Evolutionary conservation across 2,888 invertebrate species (phyloP).

Genomic region (Geotrupes spiniger): DNA sequence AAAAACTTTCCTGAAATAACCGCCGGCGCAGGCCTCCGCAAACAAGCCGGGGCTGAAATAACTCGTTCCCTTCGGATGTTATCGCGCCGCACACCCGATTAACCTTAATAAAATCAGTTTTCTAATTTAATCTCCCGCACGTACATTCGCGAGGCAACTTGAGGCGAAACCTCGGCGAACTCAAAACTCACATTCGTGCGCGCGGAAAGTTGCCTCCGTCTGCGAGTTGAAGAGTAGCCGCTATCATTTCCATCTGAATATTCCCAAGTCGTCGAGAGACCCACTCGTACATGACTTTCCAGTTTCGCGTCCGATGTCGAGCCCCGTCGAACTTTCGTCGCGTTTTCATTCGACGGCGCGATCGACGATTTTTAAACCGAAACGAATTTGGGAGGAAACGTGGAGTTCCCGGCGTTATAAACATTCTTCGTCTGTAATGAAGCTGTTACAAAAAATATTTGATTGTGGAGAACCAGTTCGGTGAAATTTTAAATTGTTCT

Average conservation of each 20-base stretch:
- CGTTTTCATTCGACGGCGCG: not conserved
- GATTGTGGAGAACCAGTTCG: too few species aligned
- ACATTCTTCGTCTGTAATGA: too few species aligned
- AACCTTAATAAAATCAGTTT: not conserved
- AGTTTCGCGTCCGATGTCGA: constrained; percentile 3
- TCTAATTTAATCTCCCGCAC: constrained; percentile 3
- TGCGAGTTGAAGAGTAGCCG: constrained; percentile 2
- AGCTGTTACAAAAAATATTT: too few species aligned
- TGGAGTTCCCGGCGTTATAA: too few species aligned
- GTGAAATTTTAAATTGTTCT: too few species aligned
- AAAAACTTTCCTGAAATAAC: too few species aligned
- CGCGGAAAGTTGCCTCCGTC: constrained; percentile 2
- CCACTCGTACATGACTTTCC: constrained; percentile 4
- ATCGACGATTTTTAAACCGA: too few species aligned
- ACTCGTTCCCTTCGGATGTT: too few species aligned
- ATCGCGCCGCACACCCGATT: too few species aligned
- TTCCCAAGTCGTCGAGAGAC: constrained; percentile 3
- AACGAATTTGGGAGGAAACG: too few species aligned
- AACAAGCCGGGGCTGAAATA: too few species aligned
- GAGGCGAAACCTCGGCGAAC: not conserved
- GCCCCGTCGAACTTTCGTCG: constrained; percentile 1
- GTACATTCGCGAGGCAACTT: not conserved
- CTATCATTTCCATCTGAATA: constrained; percentile 7
- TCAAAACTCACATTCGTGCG: constrained; percentile 1
- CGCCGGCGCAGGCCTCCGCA: too few species aligned